Base-by-base conservation (phyloP, 2,113 vertebrate species). In the Manacus vitellinus region DNA sequence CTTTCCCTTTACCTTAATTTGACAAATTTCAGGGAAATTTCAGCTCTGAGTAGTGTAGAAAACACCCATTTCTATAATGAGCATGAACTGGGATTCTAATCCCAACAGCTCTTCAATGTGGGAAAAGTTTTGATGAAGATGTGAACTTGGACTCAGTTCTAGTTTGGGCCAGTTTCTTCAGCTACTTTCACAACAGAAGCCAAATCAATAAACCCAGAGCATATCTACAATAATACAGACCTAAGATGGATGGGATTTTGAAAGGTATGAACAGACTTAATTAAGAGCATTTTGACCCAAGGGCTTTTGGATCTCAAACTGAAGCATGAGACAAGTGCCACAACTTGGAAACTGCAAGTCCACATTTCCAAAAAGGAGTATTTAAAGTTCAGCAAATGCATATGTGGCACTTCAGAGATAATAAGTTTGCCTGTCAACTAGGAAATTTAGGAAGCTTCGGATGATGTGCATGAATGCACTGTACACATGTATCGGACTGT, bases 11-110 rank as follows among this genome's bases (percentile, higher is more conserved):
- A 86, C 51, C 90, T 91, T 86, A 90, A 93, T 95, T 88, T 93
- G 82, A 81, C 39, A 41, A 77, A 92, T 88, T 96, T 96, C 90
- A 96, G 74, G 63, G 35, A 93, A 77, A 80, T 83, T 85, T 94
- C 83, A 92, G 63, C 88, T 90, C 78, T 1, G 8, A 74, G 58
- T 0, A 11, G 2, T 43, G 52, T 6, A 63, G 47, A 72, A 78
- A 86, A 92, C 59, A 56, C 41, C 55, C 74, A 11, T 63, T 80
- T 90, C 88, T 80, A 22, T 93, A 90, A 93, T 37, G 52, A 93
- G 82, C 71, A 73, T 20, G 63, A 88, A 77, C 2, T 54, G 33
- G 46, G 49, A 92, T 68, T 68, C 62, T 52, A 31, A 75, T 88
- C 78, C 65, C 44, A 84, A 61, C 24, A 77, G 39, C 54, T 72